A percentile compares a stretch with the other conserved stretches of the same genome.
Evolutionary conservation across 2,113 vertebrate genomes (phyloP).

Genomic region (Silurus asotus): DNA sequence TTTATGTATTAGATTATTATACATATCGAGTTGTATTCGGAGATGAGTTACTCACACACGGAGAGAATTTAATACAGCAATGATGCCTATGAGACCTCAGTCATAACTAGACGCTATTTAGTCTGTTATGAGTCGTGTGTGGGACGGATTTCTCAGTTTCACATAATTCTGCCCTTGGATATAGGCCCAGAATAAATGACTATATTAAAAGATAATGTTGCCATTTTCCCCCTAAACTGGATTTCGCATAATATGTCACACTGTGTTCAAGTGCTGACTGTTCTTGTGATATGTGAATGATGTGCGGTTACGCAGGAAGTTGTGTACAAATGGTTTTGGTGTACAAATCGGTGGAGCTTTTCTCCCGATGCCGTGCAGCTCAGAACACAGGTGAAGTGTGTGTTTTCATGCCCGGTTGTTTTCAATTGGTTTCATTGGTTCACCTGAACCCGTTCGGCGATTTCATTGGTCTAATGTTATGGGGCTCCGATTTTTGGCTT

Average conservation of each 20-base stretch:
- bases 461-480: no score
- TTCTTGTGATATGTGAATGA: no score
- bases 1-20: neutral
- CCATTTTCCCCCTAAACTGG: neutral
- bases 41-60: neutral
- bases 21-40: neutral
- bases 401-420: no score
- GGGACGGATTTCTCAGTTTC: neutral
- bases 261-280: neutral
- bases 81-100: neutral
- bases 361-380: no score
- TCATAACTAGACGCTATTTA: no score
- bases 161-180: neutral
- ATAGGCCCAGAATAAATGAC: neutral
- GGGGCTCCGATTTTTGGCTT: no score
- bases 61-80: neutral
- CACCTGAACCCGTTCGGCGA: no score
- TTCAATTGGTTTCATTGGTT: no score
- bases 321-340: no score
- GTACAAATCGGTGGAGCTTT: no score
- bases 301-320: no score
- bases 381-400: no score
- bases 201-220: neutral
- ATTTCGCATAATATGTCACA: neutral
- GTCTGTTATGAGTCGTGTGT: neutral